These are phyloP conservation scores for Riptortus pedestris DNA, from an alignment of 1,140 invertebrate species.

Conservation along the genomic window DNA sequence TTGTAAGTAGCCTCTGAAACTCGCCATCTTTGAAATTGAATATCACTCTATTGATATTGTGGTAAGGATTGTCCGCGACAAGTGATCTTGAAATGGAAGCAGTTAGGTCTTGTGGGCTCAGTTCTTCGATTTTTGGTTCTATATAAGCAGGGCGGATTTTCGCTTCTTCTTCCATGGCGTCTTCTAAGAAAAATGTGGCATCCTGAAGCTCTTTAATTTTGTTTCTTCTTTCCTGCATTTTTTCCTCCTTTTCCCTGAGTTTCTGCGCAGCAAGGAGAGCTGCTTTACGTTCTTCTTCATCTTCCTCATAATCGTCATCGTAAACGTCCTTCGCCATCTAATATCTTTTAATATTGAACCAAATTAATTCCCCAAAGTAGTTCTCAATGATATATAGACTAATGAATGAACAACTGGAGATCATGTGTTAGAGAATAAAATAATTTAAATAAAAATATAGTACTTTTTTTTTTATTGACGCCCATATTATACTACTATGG, in stretches of 20 bases:
- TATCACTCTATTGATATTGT: slow-evolving; percentile 1
- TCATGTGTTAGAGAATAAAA: too few relatives aligned
- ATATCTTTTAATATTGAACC: too few relatives aligned
- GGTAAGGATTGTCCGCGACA: neutral
- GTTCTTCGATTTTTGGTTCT: neutral
- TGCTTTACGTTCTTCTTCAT: neutral
- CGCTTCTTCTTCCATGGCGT: neutral
- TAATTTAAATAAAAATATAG: too few relatives aligned
- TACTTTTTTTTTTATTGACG: too few relatives aligned
- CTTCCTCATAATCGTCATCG: neutral
- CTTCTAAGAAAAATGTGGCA: neutral
- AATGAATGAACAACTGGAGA: too few relatives aligned
- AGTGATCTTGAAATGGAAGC: neutral
- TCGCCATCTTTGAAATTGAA: neutral
- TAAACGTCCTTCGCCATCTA: too few relatives aligned
- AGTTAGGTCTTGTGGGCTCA: neutral
- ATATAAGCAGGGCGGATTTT: neutral
- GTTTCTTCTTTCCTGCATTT: neutral
- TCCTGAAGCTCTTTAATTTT: neutral
- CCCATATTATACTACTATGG: too few relatives aligned
- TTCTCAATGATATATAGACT: too few relatives aligned
- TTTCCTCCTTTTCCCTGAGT: neutral
- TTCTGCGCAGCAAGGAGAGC: neutral
- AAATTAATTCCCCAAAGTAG: too few relatives aligned
- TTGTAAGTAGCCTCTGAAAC: neutral